Percentiles rank a stretch among this genome's conserved stretches.
Evolutionary conservation across 2,797 vertebrate genomes (phyloP).

Genomic region (Phaenicophaeus curvirostris): DNA sequence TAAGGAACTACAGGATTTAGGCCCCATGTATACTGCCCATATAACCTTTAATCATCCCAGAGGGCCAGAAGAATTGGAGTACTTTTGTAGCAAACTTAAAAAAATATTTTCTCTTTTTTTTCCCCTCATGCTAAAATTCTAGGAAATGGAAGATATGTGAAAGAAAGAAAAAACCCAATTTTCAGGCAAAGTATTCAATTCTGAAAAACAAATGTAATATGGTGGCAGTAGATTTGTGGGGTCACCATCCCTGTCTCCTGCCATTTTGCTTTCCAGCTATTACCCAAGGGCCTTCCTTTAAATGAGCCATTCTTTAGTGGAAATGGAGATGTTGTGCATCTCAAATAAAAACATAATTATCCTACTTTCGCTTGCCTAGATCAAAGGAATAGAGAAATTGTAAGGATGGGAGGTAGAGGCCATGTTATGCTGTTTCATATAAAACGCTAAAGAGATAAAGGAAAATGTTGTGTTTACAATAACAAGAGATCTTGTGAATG

Average conservation of each 20-base stretch:
- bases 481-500: not conserved
- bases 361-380: not conserved
- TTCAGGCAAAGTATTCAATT: slow-evolving; percentile 40
- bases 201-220: slow-evolving; percentile 37
- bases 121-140: slow-evolving; percentile 18
- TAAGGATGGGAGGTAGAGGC: not conserved
- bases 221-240: slow-evolving; percentile 37
- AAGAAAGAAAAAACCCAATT: not conserved
- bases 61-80: not conserved
- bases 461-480: not conserved
- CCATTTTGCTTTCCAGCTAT: not conserved
- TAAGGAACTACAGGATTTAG: not conserved
- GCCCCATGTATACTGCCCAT: not conserved
- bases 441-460: not conserved
- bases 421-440: not conserved
- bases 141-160: slow-evolving; percentile 14
- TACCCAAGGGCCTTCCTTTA: not conserved
- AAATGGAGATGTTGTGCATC: not conserved
- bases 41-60: not conserved
- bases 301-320: not conserved
- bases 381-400: not conserved
- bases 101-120: slow-evolving; percentile 5
- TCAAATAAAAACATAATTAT: not conserved
- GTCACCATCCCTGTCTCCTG: slow-evolving; percentile 2
- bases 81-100: slow-evolving; percentile 6